Evolutionary conservation across 1,140 invertebrate species (phyloP).

Genomic region (Dermatophagoides farinae): DNA sequence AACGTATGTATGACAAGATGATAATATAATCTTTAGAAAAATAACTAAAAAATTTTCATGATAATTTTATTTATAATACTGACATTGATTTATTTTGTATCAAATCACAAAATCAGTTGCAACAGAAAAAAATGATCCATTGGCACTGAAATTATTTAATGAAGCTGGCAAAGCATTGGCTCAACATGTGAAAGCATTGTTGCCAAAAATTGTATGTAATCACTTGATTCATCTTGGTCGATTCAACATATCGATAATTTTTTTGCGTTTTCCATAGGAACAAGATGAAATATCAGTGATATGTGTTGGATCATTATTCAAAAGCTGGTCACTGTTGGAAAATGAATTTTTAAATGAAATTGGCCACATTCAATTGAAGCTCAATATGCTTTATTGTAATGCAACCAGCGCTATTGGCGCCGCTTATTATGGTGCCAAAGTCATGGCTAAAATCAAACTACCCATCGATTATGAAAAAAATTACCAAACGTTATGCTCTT

Average conservation of each 20-base stretch:
- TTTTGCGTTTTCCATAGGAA: background rate
- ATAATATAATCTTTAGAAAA: background rate
- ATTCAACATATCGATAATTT: background rate
- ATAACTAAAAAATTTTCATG: background rate
- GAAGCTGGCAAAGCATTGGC: conserved; percentile 55
- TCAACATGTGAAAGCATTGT: conserved; percentile 44
- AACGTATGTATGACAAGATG: conserved; percentile 29
- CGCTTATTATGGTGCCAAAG: conserved; percentile 46
- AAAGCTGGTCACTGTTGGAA: conserved; percentile 63
- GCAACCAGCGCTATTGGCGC: conserved; percentile 47
- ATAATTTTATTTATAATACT: conserved; percentile 5
- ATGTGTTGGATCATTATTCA: conserved; percentile 87
- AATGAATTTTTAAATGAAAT: conserved; percentile 29
- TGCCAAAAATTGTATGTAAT: conserved; percentile 42
- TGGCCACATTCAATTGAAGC: conserved; percentile 22
- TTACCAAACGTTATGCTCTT: conserved; percentile 32
- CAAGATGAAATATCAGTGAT: conserved; percentile 51
- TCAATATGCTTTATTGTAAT: conserved; percentile 41
- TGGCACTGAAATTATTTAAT: conserved; percentile 48
- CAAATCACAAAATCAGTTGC: conserved; percentile 18
- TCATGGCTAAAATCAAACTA: conserved; percentile 27
- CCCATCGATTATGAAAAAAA: conserved; percentile 34
- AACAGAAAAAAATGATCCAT: conserved; percentile 40
- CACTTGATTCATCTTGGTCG: conserved; percentile 18
- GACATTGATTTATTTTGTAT: conserved; percentile 3